Base-by-base conservation (phyloP, 2,797 vertebrate species). In the Dendrocincla fuliginosa region DNA sequence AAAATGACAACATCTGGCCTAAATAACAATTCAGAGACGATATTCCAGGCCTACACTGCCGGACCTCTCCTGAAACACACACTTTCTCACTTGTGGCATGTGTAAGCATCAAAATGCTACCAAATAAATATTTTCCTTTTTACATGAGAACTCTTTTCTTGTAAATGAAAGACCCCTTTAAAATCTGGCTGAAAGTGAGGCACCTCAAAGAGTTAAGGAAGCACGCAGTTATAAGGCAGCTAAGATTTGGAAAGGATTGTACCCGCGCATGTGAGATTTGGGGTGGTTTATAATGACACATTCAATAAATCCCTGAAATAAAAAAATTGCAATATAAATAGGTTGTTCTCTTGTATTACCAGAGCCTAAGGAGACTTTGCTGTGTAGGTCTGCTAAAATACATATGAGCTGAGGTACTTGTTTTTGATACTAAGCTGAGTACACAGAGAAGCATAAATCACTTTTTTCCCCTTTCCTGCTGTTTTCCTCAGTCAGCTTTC, bases 401-500 rank as follows among this genome's bases (percentile, higher is more conserved):
- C 35, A 3, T 49, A 7, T 12, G 42, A 35, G 55, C 42, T 75
- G 68, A 55, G 30, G 68, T 42, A 44, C 61, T 90, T 88, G 53
- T 4, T 93, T 95, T 84, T 80, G 67, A 52, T 91, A 60, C 39
- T 57, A 14, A 89, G 82, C 70, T 53, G 61, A 42, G 47, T 28
- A 24, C 28, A 9, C 57, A 64, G 76, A 88, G 75, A 84, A 83
- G 68, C 87, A 92, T 94, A 94, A 95, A 92, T 92, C 84, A 95
- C 79, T 41, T 91, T 60, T 94, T 91, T 79, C 65, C 86, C 61
- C 61, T 33, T 78, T 76, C 1, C 89, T 87, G 95, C 92, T 92
- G 73, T 76, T 94, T 95, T 96, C 92, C 78, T 90, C 82, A n/a
- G 71, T 94, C 87, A 65, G 90, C 70, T 91, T 84, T 93, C 97